Conservation (phyloP, 2,113 vertebrate species). For the Tupaia tana region DNA sequence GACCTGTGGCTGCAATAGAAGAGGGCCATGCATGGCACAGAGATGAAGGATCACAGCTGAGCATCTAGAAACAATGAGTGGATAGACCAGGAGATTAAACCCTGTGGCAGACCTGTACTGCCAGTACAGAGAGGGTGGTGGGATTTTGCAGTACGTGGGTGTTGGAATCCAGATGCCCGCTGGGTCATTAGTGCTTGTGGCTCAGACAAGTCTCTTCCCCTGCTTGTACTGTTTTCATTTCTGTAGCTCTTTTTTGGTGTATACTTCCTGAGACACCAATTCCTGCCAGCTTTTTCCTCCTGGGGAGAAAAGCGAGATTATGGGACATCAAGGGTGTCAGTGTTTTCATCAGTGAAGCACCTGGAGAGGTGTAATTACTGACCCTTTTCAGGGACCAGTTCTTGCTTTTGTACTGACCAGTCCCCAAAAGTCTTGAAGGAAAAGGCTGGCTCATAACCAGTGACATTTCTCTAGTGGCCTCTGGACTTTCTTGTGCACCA, state of each 20-base stretch:
- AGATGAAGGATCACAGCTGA: conserved; percentile 15
- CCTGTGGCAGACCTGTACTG: neutral
- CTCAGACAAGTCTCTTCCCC: neutral
- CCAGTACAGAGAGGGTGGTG: neutral
- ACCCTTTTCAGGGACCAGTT: neutral
- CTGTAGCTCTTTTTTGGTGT: too few relatives aligned
- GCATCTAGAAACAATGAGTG: conserved; percentile 56
- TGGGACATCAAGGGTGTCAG: neutral
- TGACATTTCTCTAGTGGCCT: neutral
- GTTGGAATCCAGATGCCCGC: neutral
- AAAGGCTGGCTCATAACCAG: neutral
- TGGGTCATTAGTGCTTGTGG: neutral
- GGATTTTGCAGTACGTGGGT: neutral
- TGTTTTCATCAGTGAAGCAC: neutral
- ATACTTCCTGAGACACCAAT: neutral
- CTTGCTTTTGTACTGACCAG: neutral
- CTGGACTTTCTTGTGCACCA: neutral
- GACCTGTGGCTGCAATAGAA: conserved; percentile 37
- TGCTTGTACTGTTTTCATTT: neutral
- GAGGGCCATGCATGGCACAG: neutral
- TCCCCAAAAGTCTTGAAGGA: neutral
- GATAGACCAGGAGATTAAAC: neutral
- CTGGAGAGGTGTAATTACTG: neutral
- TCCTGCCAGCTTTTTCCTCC: neutral
- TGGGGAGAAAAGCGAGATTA: neutral